Percentiles rank a stretch among this genome's conserved stretches.
Conservation (phyloP, 1,140 invertebrate genomes). For the Solenopsis fugax region DNA sequence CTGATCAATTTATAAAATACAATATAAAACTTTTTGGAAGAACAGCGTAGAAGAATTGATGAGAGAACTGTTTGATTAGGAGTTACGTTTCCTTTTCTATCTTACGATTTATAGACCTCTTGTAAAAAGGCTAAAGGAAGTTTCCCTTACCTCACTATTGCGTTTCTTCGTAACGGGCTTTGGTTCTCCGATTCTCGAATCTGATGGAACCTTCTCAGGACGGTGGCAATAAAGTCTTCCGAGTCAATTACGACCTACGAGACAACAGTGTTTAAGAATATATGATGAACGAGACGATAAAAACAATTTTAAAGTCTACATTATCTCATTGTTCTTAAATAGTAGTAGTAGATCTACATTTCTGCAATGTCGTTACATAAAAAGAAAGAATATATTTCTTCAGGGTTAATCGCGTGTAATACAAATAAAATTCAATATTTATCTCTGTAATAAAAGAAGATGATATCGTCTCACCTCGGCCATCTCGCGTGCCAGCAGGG, state of each 20-base stretch:
- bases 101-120: neutral
- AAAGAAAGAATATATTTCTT: neutral
- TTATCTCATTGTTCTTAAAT: neutral
- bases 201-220: conserved; percentile 84
- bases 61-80: neutral
- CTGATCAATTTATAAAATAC: neutral
- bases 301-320: neutral
- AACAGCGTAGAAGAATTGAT: neutral
- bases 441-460: neutral
- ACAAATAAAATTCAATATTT: neutral
- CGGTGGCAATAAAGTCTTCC: conserved; percentile 88
- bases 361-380: neutral
- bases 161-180: conserved; percentile 73
- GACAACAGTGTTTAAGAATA: neutral
- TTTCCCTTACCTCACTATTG: conserved; percentile 77
- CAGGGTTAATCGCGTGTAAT: neutral
- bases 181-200: conserved; percentile 79
- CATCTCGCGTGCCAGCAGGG: conserved; percentile 80
- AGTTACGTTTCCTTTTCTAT: neutral
- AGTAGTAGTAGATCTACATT: neutral
- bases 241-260: conserved; percentile 87
- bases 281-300: neutral
- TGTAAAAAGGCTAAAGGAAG: neutral
- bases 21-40: neutral
- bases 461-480: conserved; percentile 77